phyloP scores from a whole-genome alignment of 2,888 invertebrate species.

The Matsumyia berberina region DNA sequence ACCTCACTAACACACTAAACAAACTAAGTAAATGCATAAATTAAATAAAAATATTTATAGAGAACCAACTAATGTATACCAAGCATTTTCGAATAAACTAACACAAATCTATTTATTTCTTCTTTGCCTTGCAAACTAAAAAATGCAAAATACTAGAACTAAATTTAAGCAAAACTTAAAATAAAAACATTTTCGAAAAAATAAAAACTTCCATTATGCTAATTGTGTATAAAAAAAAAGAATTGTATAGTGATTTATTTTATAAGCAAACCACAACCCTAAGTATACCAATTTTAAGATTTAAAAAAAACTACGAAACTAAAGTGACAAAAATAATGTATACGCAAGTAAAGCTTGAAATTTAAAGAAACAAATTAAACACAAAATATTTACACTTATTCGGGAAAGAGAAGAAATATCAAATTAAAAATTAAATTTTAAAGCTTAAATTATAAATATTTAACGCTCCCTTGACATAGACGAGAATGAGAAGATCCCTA shows the following conservation, averaged over 20 bases:
- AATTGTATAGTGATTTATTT: conserved; percentile 62
- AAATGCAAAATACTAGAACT: neutral
- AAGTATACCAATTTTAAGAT: conserved; percentile 58
- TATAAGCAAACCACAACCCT: conserved; percentile 56
- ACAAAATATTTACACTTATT: conserved; percentile 68
- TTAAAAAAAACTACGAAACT: conserved; percentile 35
- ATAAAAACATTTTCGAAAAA: no score
- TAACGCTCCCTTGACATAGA: conserved; percentile 9
- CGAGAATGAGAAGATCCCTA: neutral
- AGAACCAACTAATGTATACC: conserved; percentile 58
- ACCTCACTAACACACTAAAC: conserved; percentile 50
- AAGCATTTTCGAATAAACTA: conserved; percentile 39
- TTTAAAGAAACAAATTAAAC: conserved; percentile 52
- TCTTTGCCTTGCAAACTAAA: conserved; percentile 36
- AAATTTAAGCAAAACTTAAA: conserved; percentile 23
- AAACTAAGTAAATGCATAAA: conserved; percentile 15
- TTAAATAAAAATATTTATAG: conserved; percentile 24
- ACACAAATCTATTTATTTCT: conserved; percentile 11
- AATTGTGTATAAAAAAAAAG: conserved; percentile 24
- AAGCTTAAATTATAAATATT: conserved; percentile 53
- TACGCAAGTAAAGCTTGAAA: conserved; percentile 65
- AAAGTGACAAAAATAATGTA: conserved; percentile 73
- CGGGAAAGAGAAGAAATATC: conserved; percentile 19
- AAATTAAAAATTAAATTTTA: conserved; percentile 41
- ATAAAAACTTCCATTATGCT: conserved; percentile 55